Conservation (phyloP, 2,113 vertebrate genomes). For the Sapayoa aenigma region DNA sequence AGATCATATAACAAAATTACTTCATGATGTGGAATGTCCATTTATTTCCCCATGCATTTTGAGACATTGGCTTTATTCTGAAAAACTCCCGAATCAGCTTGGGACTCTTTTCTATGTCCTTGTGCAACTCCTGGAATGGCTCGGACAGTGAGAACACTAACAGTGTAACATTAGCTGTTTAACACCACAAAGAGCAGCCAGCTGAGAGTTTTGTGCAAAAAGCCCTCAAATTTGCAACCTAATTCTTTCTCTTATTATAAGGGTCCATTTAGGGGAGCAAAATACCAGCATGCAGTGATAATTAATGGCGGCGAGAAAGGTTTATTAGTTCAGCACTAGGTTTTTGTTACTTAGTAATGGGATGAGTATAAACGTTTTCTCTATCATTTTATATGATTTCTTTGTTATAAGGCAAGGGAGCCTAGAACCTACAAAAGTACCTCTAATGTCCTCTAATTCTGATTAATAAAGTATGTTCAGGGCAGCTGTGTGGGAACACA, state of each 20-base stretch:
- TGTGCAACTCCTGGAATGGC: not conserved
- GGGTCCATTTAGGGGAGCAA: not conserved
- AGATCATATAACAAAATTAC: not conserved
- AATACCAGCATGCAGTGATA: not conserved
- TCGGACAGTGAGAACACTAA: not conserved
- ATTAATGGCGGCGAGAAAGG: not conserved
- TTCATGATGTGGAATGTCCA: not conserved
- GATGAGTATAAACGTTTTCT: not conserved
- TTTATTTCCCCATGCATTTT: not conserved
- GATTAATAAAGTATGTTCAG: not conserved
- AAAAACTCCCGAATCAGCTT: not conserved
- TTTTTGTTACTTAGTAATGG: not conserved
- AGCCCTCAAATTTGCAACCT: not conserved
- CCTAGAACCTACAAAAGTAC: not conserved
- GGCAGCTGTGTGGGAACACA: not conserved
- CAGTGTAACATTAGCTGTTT: not conserved
- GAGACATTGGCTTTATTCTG: not conserved
- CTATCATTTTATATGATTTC: not conserved
- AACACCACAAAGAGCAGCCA: not conserved
- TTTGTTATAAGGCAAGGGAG: not conserved
- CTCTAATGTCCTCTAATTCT: not conserved
- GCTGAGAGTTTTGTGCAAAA: not conserved
- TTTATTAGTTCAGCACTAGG: not conserved
- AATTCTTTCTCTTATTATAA: not conserved
- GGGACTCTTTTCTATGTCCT: not conserved